These are phyloP conservation scores for Condylostylus longicornis DNA, from an alignment of 1,140 invertebrate genomes.

Conservation along the genomic window DNA sequence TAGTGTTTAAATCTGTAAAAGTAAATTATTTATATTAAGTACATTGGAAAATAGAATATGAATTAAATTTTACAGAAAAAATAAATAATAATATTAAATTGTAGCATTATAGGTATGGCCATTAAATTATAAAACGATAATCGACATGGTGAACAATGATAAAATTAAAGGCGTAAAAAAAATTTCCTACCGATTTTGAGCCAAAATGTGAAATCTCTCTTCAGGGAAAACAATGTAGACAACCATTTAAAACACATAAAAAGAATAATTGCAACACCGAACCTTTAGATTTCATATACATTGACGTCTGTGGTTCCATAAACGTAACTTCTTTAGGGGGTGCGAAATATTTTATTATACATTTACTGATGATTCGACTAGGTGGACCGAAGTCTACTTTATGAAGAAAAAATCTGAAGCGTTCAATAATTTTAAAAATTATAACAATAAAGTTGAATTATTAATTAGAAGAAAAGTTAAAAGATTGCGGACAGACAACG, in stretches of 20 bases:
- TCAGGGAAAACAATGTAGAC: not conserved
- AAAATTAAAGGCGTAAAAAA: too few relatives aligned
- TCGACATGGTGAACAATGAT: too few relatives aligned
- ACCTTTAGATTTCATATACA: constrained; percentile 23
- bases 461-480: constrained; percentile 24
- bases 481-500: constrained; percentile 31
- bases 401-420: constrained; percentile 31
- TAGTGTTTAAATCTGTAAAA: too few relatives aligned
- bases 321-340: constrained; percentile 22
- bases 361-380: constrained; percentile 32
- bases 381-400: constrained; percentile 27
- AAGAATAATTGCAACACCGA: not conserved
- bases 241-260: not conserved
- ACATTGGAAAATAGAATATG: too few relatives aligned
- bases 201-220: not conserved
- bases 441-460: constrained; percentile 15
- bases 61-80: too few relatives aligned
- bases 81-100: too few relatives aligned
- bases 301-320: constrained; percentile 33
- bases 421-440: constrained; percentile 20
- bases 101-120: too few relatives aligned
- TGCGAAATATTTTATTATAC: constrained; percentile 22
- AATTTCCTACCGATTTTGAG: too few relatives aligned
- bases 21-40: too few relatives aligned
- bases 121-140: too few relatives aligned